Percentiles rank a stretch among this genome's conserved stretches.
These are phyloP conservation scores for Ursus arctos DNA, from an alignment of 2,113 vertebrate genomes.

Conservation along the genomic window DNA sequence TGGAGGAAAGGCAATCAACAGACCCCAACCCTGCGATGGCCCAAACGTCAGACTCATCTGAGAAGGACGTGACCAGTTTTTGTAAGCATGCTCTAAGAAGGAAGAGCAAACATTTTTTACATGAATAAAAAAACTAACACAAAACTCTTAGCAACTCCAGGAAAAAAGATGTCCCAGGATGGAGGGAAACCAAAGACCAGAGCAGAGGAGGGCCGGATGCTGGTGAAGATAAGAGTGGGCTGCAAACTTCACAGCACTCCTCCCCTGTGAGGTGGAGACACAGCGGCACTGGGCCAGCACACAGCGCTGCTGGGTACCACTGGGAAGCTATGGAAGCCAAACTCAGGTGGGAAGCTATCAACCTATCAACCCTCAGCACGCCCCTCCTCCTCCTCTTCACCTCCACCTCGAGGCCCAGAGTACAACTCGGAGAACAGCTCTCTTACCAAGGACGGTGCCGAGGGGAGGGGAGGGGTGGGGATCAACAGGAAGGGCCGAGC, in stretches of 20 bases:
- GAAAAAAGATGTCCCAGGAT: neutral
- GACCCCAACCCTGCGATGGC: too few species aligned
- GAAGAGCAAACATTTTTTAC: neutral
- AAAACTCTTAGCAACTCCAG: neutral
- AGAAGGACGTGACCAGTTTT: too few species aligned
- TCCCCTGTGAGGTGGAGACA: fast-evolving
- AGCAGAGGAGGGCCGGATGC: neutral
- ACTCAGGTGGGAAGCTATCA: too few species aligned
- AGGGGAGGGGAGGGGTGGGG: neutral
- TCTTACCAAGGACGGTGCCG: neutral
- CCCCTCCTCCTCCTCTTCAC: neutral
- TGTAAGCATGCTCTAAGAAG: neutral
- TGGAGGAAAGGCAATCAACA: neutral
- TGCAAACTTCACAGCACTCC: neutral
- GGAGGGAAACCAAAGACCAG: neutral
- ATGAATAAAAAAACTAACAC: neutral
- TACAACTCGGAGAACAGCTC: neutral
- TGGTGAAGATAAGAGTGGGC: fast-evolving
- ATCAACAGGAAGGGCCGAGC: fast-evolving
- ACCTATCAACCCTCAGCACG: fast-evolving
- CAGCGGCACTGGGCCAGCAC: neutral
- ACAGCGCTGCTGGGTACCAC: neutral
- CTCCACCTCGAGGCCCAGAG: neutral
- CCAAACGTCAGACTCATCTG: fast-evolving
- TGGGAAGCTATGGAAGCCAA: fast-evolving